These are phyloP conservation scores for Ferrisia virgata DNA, from an alignment of 2,888 invertebrate genomes.

Conservation along the genomic window DNA sequence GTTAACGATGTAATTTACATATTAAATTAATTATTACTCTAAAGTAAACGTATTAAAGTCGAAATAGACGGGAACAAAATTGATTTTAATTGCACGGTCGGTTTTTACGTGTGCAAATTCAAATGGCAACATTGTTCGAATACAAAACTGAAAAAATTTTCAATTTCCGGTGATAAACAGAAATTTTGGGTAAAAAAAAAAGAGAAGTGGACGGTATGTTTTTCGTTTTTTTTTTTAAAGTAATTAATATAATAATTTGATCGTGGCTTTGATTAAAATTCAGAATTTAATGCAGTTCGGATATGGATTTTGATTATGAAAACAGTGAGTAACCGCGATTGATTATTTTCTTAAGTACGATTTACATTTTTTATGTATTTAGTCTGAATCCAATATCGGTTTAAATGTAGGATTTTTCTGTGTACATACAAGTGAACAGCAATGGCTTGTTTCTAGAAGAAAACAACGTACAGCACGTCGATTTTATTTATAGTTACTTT, in stretches of 20 bases:
- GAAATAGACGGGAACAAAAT: no score
- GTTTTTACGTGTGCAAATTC: background rate
- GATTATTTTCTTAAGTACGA: background rate
- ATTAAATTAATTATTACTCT: no score
- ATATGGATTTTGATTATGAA: constrained; percentile 28
- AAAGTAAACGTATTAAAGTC: no score
- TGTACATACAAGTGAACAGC: background rate
- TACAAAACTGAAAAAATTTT: background rate
- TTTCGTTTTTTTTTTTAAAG: background rate
- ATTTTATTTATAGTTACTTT: constrained; percentile 14
- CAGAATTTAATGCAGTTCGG: background rate
- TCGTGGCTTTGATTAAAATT: background rate
- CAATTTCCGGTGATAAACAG: background rate
- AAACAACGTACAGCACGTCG: background rate
- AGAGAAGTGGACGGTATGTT: background rate
- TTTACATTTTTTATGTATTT: background rate
- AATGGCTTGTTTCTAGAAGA: background rate
- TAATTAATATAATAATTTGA: background rate
- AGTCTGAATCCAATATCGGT: background rate
- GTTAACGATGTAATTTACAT: background rate
- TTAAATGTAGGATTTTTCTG: background rate
- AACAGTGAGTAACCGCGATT: background rate
- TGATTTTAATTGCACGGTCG: background rate
- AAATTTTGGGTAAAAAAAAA: background rate
- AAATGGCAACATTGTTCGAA: background rate